Percentiles rank a stretch among this genome's conserved stretches.
Evolutionary conservation across 2,888 invertebrate species (phyloP).

Genomic region (Pheosia tremula): DNA sequence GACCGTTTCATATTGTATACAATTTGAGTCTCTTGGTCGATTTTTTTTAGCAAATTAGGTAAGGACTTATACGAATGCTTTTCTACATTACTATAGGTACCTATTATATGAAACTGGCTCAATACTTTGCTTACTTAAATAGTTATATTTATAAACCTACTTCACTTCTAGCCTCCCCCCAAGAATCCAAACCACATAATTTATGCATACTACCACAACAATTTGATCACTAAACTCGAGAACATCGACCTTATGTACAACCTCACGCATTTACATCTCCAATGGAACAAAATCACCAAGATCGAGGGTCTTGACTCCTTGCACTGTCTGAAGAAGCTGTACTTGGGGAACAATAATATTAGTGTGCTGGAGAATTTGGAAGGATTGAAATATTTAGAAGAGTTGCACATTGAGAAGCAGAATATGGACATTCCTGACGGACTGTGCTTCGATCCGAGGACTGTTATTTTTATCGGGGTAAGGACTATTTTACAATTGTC

Average conservation of each 20-base stretch:
- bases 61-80: too few species aligned
- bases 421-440: conserved; percentile 80
- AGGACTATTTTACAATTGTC: conserved; percentile 19
- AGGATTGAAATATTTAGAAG: conserved; percentile 83
- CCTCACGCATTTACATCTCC: conserved; percentile 88
- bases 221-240: conserved; percentile 89
- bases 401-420: conserved; percentile 89
- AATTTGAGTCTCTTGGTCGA: too few species aligned
- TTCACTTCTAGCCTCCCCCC: conserved; percentile 69
- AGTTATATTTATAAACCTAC: not conserved
- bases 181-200: conserved; percentile 76
- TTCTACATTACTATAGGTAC: too few species aligned
- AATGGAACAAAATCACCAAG: conserved; percentile 90
- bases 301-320: conserved; percentile 87
- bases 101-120: too few species aligned
- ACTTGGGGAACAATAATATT: conserved; percentile 88
- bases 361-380: conserved; percentile 89
- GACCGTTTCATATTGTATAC: too few species aligned
- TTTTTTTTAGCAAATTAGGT: too few species aligned
- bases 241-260: conserved; percentile 87
- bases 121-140: too few species aligned
- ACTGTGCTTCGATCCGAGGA: conserved; percentile 88
- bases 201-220: conserved; percentile 91
- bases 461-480: conserved; percentile 84
- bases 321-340: conserved; percentile 89